Evolutionary conservation across 2,797 vertebrate species (phyloP).

Genomic region (Acrossocheilus wenchowensis): DNA sequence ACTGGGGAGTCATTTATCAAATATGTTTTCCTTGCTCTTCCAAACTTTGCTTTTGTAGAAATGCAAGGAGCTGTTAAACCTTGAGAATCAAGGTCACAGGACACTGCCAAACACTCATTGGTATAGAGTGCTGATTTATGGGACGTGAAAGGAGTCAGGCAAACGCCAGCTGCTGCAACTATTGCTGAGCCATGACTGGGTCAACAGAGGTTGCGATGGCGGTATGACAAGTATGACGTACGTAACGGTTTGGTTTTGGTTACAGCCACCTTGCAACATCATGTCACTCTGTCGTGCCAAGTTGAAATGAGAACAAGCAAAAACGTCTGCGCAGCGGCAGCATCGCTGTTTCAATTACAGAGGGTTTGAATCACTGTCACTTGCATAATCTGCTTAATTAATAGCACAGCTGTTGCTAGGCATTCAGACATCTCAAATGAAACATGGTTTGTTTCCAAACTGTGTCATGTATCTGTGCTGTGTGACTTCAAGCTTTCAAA

Average conservation of each 20-base stretch:
- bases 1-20: constrained; percentile 4
- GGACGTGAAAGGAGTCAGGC: constrained; percentile 23
- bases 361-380: constrained; percentile 42
- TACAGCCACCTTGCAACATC: constrained; percentile 43
- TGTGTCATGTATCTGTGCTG: constrained; percentile 16
- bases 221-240: constrained; percentile 54
- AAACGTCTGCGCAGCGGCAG: constrained; percentile 24
- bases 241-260: constrained; percentile 36
- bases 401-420: constrained; percentile 31
- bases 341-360: constrained; percentile 31
- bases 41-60: constrained; percentile 10
- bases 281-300: constrained; percentile 46
- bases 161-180: constrained; percentile 47
- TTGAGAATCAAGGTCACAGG: constrained; percentile 25
- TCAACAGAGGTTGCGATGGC: constrained; percentile 38
- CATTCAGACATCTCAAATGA: constrained; percentile 30
- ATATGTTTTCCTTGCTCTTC: neutral
- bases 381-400: constrained; percentile 47
- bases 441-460: constrained; percentile 24
- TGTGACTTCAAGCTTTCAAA: constrained; percentile 11
- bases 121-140: constrained; percentile 48
- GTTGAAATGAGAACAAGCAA: constrained; percentile 43
- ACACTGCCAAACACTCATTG: constrained; percentile 23
- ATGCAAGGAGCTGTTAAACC: constrained; percentile 23
- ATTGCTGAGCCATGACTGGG: constrained; percentile 31